phyloP scores from a whole-genome alignment of 2,113 vertebrate genomes.

The Phocoena phocoena region DNA sequence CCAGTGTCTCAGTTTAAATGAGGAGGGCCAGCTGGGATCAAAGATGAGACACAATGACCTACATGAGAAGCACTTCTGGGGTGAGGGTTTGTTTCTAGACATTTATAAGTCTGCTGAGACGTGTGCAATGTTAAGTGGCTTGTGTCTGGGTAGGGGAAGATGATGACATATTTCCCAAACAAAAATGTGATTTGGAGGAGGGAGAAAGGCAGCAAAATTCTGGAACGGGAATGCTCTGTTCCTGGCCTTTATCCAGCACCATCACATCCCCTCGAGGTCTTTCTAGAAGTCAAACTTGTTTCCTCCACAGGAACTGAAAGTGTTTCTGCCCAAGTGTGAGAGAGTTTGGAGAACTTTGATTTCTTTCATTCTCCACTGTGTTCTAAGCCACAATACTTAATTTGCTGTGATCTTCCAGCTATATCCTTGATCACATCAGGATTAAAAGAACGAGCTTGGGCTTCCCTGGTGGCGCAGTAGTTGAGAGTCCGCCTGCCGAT shows the following conservation, averaged over 20 bases:
- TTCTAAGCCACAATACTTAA: slow-evolving; percentile 72
- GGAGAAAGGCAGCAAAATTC: not conserved
- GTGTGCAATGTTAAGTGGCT: not conserved
- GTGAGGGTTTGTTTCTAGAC: not conserved
- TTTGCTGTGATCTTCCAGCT: slow-evolving; percentile 30
- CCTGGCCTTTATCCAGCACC: not conserved
- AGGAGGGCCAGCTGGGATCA: not conserved
- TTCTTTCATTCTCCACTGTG: slow-evolving; percentile 56
- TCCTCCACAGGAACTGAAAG: not conserved
- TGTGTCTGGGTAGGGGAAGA: not conserved
- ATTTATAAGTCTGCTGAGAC: not conserved
- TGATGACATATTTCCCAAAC: not conserved
- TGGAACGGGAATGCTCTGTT: not conserved
- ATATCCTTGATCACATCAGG: not conserved
- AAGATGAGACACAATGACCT: not conserved
- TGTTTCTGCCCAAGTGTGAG: slow-evolving; percentile 31
- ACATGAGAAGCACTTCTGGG: not conserved
- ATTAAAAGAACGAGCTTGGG: not conserved
- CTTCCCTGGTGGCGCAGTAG: too few species aligned
- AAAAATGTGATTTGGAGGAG: not conserved
- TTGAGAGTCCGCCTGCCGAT: too few species aligned
- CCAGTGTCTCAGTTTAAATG: not conserved
- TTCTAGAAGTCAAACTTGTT: not conserved
- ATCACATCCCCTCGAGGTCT: not conserved
- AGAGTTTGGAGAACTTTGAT: not conserved